Percentiles rank a stretch among this genome's conserved stretches.
Evolutionary conservation across 2,113 vertebrate species (phyloP).

Genomic region (Potamarius usumacintae): DNA sequence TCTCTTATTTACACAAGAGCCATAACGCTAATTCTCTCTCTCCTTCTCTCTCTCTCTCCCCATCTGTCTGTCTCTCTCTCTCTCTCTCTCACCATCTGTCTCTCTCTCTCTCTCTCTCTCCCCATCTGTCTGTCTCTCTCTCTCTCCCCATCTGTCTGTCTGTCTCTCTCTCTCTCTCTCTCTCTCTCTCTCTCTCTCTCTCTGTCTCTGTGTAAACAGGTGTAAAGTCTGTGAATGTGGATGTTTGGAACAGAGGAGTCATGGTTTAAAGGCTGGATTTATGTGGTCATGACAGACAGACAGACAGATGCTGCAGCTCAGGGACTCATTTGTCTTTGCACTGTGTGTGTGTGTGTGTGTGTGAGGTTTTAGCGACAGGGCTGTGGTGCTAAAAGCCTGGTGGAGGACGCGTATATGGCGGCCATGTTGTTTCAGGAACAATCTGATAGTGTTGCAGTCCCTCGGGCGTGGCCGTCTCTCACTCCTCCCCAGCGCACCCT

Average conservation of each 20-base stretch:
- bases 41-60: constrained; percentile 60
- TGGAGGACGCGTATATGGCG: constrained; percentile 33
- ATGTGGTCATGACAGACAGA: constrained; percentile 37
- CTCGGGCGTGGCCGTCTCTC: neutral
- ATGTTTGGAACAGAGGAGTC: constrained; percentile 73
- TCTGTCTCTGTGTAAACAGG: constrained; percentile 69
- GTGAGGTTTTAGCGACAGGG: constrained; percentile 68
- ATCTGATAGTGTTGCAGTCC: neutral
- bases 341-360: constrained; percentile 42
- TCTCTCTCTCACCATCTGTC: neutral
- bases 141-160: constrained; percentile 57
- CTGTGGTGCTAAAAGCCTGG: constrained; percentile 77
- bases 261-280: constrained; percentile 61
- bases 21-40: neutral
- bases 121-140: constrained; percentile 64
- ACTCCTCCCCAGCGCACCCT: neutral
- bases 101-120: constrained; percentile 42
- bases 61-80: constrained; percentile 34
- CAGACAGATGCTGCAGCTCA: neutral
- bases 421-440: constrained; percentile 26
- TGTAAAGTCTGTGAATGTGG: constrained; percentile 70
- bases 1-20: neutral
- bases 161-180: too few relatives aligned
- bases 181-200: constrained; percentile 64
- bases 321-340: constrained; percentile 30